Evolutionary conservation across 1,140 invertebrate species (phyloP).

Genomic region (Drosophila kurseongensis): DNA sequence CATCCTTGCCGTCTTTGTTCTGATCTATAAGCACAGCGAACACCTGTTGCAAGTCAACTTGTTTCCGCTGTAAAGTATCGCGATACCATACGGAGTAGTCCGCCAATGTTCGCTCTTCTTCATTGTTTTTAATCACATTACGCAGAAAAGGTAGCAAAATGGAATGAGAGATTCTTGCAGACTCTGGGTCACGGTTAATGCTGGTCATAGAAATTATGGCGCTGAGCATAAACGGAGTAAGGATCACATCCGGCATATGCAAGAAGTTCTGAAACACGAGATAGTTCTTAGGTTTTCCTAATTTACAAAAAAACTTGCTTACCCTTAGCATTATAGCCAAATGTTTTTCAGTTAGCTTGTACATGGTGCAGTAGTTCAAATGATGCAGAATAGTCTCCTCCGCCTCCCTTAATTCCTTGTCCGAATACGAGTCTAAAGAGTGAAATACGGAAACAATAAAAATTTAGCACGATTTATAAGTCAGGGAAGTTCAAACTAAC

Average conservation of each 20-base stretch:
- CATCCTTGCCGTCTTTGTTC: constrained; percentile 82
- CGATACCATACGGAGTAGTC: constrained; percentile 79
- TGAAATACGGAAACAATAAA: too few relatives aligned
- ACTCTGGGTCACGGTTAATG: constrained; percentile 77
- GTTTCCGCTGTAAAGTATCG: constrained; percentile 71
- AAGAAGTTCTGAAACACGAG: constrained; percentile 61
- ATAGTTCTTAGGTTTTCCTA: background rate
- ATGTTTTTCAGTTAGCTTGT: constrained; percentile 71
- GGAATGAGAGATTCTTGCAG: constrained; percentile 56
- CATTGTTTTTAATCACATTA: constrained; percentile 74
- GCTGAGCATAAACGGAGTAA: constrained; percentile 79
- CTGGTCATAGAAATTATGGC: constrained; percentile 77
- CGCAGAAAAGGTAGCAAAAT: constrained; percentile 72
- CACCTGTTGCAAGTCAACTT: constrained; percentile 74
- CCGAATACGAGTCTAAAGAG: constrained; percentile 70
- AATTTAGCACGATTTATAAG: background rate
- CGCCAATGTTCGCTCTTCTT: constrained; percentile 65
- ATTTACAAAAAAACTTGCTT: background rate
- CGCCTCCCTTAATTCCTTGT: constrained; percentile 79
- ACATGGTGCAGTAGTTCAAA: constrained; percentile 81
- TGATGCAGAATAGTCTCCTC: constrained; percentile 82
- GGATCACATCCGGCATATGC: constrained; percentile 71
- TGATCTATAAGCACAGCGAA: constrained; percentile 78
- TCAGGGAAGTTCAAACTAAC: constrained; percentile 14
- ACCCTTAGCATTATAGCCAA: constrained; percentile 67